Evolutionary conservation across 2,113 vertebrate genomes (phyloP).

Genomic region (Mustela nigripes): DNA sequence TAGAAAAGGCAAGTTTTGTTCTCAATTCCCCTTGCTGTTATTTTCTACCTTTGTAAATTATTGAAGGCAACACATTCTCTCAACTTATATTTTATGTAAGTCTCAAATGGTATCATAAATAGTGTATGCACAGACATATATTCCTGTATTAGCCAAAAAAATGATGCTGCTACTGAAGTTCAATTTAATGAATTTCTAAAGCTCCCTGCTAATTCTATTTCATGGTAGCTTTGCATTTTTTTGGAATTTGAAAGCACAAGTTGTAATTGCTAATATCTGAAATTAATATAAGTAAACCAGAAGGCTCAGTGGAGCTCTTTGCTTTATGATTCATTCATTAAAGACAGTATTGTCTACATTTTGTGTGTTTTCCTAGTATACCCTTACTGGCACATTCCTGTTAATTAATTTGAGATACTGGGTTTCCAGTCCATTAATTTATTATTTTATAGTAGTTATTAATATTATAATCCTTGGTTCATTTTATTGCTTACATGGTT

Average conservation of each 20-base stretch:
- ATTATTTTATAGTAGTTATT: slow-evolving; percentile 33
- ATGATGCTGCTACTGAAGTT: slow-evolving; percentile 50
- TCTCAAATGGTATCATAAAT: slow-evolving; percentile 81
- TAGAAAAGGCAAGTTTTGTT: slow-evolving; percentile 65
- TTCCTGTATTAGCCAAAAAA: slow-evolving; percentile 69
- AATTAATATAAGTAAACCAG: slow-evolving; percentile 73
- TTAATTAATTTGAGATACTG: slow-evolving; percentile 56
- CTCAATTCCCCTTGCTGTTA: slow-evolving; percentile 76
- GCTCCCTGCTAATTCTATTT: slow-evolving; percentile 75
- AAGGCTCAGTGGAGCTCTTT: slow-evolving; percentile 34
- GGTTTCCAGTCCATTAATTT: not conserved
- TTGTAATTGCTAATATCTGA: slow-evolving; percentile 73
- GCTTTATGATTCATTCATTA: slow-evolving; percentile 52
- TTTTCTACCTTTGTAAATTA: slow-evolving; percentile 78
- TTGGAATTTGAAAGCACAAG: slow-evolving; percentile 66
- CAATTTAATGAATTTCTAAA: slow-evolving; percentile 75
- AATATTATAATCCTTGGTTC: slow-evolving; percentile 47
- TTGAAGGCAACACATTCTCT: slow-evolving; percentile 75
- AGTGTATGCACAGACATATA: slow-evolving; percentile 61
- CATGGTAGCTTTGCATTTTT: slow-evolving; percentile 73
- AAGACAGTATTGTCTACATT: slow-evolving; percentile 14
- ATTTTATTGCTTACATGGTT: slow-evolving; percentile 45
- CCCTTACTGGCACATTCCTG: slow-evolving; percentile 11
- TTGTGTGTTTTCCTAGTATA: slow-evolving; percentile 32
- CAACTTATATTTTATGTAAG: slow-evolving; percentile 81